Evolutionary conservation across 2,113 vertebrate species (phyloP), one percentile per base, ranked within the genome.

Genomic region (Tupaia chinensis): DNA sequence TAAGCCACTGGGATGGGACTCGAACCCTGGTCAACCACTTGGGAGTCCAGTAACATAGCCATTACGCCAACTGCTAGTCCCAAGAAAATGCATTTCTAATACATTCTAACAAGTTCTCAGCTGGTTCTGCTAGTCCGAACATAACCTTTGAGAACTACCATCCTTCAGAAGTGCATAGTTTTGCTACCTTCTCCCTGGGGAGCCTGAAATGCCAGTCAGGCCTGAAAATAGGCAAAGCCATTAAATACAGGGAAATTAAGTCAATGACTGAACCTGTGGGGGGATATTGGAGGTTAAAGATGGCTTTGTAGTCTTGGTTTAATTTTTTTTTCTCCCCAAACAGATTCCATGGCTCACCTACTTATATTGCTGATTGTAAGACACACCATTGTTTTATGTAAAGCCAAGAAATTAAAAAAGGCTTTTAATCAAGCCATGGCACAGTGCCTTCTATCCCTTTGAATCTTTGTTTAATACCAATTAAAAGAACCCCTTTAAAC

Each of bases 341-440:
- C 29, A 22, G 53, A 92, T 73, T 69, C 5, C 29, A 16, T 56
- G 1, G 69, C 78, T 80, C 7, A 19, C 22, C 58, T 81, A 17
- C 22, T 89, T n/a, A 20, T 11, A 34, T 27, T 56, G 13, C 74
- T n/a, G n/a, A 12, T 44, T 66, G 1, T 63, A 29, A 72, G 80
- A 70, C 8, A 0, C 13, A 32, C 44, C 34, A 14, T 87, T 54
- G 76, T 91, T 95, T 95, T 34, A 84, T 68, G 25, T 73, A 82
- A 81, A 92, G 88, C 73, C 72, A 58, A 91, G 77, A 63, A 16
- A 60, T 65, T 66, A 15, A 23, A 69, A 79, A 80, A 32, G n/a
- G 25, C 53, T 89, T 95, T 94, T 89, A 79, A 86, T 90, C 90
- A 90, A 89, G 53, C 68, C 27, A 14, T 5, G 32, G 19, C 34